Base-by-base conservation (phyloP, 2,888 invertebrate species). In the Andrena camellia region DNA sequence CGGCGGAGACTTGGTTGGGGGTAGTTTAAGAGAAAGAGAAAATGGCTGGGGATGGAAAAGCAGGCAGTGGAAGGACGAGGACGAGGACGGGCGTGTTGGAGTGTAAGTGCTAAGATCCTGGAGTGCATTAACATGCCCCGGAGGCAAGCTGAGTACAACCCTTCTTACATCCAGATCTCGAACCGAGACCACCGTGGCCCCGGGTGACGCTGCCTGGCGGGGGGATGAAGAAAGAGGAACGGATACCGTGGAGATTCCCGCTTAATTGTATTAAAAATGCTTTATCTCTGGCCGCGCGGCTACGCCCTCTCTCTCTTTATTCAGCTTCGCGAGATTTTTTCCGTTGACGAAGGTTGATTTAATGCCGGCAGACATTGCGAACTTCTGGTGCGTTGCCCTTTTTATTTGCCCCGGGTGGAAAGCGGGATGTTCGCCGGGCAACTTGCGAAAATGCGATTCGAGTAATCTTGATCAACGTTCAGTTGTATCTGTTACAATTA, bases 21-120 rank as follows among this genome's bases (percentile, higher is more conserved):
- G 85, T 86, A 92, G 93, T 93, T 93, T 93, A 92, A 93, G 93
- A 94, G 93, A 93, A 92, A 93, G 93, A 93, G 93, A 94, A 93
- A 94, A 93, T 92, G 92, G 91, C 89, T 90, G 90, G 90, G 87
- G 89, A 89, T 84, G 88, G 87, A 87, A 86, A 87, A 89, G 88
- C 83, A 78, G 84, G 82, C 80, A 54, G 86, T 79, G 79, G 86
- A 83, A 71, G 82, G 86, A 77, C 77, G 84, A 83, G 66, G 64
- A 82, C 69, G 62, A 79, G 83, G 86, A 86, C 82, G 77, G 84
- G 93, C 93, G 94, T 94, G 93, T 93, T 91, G 89, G 93, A 93
- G 94, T 94, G 94, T 94, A 94, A 94, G 94, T 94, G 94, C 93
- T 94, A 94, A 94, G 94, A 94, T 94, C 93, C 92, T 87, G 90